Evolutionary conservation across 2,888 invertebrate genomes (phyloP), one percentile per base, ranked within the genome.

Genomic region (Phyto melanocephala): DNA sequence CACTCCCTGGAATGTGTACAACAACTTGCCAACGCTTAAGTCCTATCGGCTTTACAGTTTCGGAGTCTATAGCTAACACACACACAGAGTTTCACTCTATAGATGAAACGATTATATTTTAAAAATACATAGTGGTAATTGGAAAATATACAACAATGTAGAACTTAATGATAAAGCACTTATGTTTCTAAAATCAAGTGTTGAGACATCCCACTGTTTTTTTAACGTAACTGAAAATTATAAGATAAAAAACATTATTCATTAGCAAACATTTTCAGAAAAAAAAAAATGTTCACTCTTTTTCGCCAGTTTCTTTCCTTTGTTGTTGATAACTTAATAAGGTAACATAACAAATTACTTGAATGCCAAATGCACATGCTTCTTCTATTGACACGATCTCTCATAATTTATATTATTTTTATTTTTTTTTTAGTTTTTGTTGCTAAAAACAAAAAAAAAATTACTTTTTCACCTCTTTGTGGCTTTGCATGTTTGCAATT

Each of bases 281-380:
- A 56, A 2, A 37, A 37, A 22, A 56, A 56, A 17, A 33, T 52
- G 22, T 52, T 52, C n/a, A 54, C 22, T 54, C 1, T 33, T 6
- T 54, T 20, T n/a, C n/a, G n/a, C n/a, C n/a, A n/a, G 15, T 68
- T 33, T 7, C 2, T 63, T 65, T 40, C 35, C 1, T 45, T 45
- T 1, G 6, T 22, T 74, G 72, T 68, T 80, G 79, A 80, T 80
- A 80, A 80, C 79, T 80, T 80, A 80, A 80, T 80, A 74, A 74
- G 37, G 79, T 45, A 80, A 74, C 58, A 60, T 52, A 67, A 72
- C 79, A 79, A 72, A 79, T 79, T 79, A 65, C 58, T 60, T 35
- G 58, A 67, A 67, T 79, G 79, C 52, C 72, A 80, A 74, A 74
- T 67, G 60, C 60, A 62, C 72, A 80, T 74, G 72, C 52, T 37